Evolutionary conservation across 2,113 vertebrate species (phyloP).

Genomic region (Heterotis niloticus): DNA sequence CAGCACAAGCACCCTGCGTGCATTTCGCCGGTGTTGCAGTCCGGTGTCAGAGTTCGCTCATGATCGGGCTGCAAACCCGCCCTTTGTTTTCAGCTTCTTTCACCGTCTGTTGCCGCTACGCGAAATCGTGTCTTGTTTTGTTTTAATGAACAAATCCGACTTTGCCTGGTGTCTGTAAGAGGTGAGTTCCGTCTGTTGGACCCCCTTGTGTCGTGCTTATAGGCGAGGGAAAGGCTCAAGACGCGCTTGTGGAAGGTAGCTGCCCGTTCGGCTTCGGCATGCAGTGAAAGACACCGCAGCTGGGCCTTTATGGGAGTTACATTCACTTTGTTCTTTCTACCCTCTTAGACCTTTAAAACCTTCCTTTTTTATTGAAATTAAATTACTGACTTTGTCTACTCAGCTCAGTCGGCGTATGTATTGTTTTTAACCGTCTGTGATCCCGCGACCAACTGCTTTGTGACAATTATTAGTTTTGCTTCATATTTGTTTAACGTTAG

Average conservation of each 20-base stretch:
- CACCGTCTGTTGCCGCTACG: background rate
- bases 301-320: background rate
- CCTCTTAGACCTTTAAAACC: background rate
- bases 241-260: background rate
- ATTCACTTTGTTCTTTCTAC: background rate
- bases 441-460: too few species aligned
- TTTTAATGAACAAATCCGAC: background rate
- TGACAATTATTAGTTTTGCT: background rate
- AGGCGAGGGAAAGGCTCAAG: background rate
- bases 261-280: background rate
- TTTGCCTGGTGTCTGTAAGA: background rate
- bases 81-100: slow-evolving; percentile 20
- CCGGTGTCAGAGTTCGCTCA: slow-evolving; percentile 24
- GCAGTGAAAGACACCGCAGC: background rate
- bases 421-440: too few species aligned
- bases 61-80: background rate
- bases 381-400: too few species aligned
- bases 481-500: background rate
- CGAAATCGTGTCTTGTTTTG: background rate
- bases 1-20: background rate
- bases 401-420: too few species aligned
- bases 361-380: background rate
- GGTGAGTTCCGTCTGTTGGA: background rate
- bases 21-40: slow-evolving; percentile 3
- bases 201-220: background rate